Conservation (phyloP, 2,797 vertebrate species). For the Takifugu ocellatus region DNA sequence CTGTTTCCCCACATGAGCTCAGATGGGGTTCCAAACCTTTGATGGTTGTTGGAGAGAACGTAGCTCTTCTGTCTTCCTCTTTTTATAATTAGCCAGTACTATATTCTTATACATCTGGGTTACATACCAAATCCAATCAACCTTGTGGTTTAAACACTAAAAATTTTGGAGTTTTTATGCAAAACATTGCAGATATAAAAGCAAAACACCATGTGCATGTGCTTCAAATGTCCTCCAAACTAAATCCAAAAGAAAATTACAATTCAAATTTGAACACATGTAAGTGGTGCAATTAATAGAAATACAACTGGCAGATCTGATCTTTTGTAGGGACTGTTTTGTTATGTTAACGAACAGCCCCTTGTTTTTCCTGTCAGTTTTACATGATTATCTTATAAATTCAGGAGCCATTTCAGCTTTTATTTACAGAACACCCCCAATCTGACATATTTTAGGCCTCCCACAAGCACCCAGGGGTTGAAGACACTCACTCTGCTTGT, state of each 20-base stretch:
- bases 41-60: too few relatives aligned
- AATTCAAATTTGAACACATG: constrained; percentile 15
- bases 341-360: constrained; percentile 7
- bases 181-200: too few relatives aligned
- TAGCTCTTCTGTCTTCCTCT: too few relatives aligned
- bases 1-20: too few relatives aligned
- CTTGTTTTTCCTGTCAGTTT: constrained; percentile 10
- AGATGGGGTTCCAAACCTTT: too few relatives aligned
- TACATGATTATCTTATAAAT: constrained; percentile 28
- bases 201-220: too few relatives aligned
- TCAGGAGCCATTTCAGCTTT: constrained; percentile 40
- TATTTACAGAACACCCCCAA: constrained; percentile 55
- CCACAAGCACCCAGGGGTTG: constrained; percentile 46
- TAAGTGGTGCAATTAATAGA: neutral
- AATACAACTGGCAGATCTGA: constrained; percentile 1
- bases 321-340: constrained; percentile 8
- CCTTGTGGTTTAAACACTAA: too few relatives aligned
- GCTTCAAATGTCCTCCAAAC: constrained; percentile 8
- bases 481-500: constrained; percentile 55
- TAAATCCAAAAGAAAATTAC: constrained; percentile 20
- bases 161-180: too few relatives aligned
- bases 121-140: too few relatives aligned
- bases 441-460: constrained; percentile 53
- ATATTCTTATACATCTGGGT: too few relatives aligned
- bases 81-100: too few relatives aligned